phyloP scores from a whole-genome alignment of 2,888 invertebrate species.

The Baronia brevicornis region DNA sequence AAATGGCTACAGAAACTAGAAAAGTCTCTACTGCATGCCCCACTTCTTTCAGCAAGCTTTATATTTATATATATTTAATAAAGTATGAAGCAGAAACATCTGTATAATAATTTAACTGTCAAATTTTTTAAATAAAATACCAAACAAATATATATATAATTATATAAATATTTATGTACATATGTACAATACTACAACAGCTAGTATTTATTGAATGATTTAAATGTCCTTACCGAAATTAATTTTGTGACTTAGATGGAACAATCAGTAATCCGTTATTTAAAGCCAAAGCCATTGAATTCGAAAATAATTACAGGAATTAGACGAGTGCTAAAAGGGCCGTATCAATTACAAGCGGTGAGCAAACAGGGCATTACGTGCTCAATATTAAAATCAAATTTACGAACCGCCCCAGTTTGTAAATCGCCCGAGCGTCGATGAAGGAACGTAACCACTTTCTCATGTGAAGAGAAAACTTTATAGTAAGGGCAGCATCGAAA shows the following conservation, averaged over 20 bases:
- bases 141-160: too few relatives aligned
- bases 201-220: too few relatives aligned
- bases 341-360: slow-evolving; percentile 65
- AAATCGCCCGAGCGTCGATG: slow-evolving; percentile 20
- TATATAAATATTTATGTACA: too few relatives aligned
- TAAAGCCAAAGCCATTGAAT: slow-evolving; percentile 60
- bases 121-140: too few relatives aligned
- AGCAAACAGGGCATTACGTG: slow-evolving; percentile 65
- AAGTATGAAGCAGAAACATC: too few relatives aligned
- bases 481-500: too few relatives aligned
- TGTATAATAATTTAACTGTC: too few relatives aligned
- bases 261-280: slow-evolving; percentile 60
- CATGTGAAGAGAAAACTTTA: slow-evolving; percentile 35
- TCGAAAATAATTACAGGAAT: slow-evolving; percentile 72
- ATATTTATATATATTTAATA: too few relatives aligned
- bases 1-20: too few relatives aligned
- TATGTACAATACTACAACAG: too few relatives aligned
- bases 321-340: slow-evolving; percentile 61
- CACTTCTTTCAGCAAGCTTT: too few relatives aligned
- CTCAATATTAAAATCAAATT: slow-evolving; percentile 73
- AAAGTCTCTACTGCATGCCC: too few relatives aligned
- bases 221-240: background rate
- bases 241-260: slow-evolving; percentile 5
- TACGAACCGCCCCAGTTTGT: slow-evolving; percentile 45
- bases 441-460: slow-evolving; percentile 23